These are phyloP conservation scores for Romanogobio albipinnatus DNA, from an alignment of 2,113 vertebrate species.

Conservation along the genomic window DNA sequence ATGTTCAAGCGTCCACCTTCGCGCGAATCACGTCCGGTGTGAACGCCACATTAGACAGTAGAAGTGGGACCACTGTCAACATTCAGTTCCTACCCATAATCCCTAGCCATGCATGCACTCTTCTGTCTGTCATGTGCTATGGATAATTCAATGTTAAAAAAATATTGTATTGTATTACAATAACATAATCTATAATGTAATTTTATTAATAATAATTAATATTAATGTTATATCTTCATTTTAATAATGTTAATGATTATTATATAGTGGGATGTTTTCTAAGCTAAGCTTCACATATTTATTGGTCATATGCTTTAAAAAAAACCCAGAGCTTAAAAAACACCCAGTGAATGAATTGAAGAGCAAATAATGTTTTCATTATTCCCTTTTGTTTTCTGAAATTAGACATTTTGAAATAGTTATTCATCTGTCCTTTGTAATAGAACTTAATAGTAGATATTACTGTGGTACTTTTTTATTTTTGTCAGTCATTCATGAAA, in stretches of 20 bases:
- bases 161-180: too few relatives aligned
- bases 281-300: too few relatives aligned
- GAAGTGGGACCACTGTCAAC: constrained; percentile 6
- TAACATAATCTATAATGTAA: background rate
- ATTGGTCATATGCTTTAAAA: background rate
- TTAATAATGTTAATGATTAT: background rate
- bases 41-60: too few relatives aligned
- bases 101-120: background rate
- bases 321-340: background rate
- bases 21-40: too few relatives aligned
- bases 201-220: background rate
- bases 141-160: background rate
- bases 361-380: background rate
- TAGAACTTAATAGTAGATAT: background rate
- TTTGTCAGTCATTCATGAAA: background rate
- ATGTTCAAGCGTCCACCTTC: too few relatives aligned
- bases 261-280: background rate
- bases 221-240: background rate
- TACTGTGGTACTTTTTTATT: background rate
- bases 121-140: background rate
- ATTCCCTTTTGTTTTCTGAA: background rate
- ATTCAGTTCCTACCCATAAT: background rate
- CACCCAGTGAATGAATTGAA: too few relatives aligned
- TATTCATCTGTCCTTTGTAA: background rate
- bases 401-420: background rate